phyloP scores from a whole-genome alignment of 2,888 invertebrate genomes.

The Sympetrum striolatum region DNA sequence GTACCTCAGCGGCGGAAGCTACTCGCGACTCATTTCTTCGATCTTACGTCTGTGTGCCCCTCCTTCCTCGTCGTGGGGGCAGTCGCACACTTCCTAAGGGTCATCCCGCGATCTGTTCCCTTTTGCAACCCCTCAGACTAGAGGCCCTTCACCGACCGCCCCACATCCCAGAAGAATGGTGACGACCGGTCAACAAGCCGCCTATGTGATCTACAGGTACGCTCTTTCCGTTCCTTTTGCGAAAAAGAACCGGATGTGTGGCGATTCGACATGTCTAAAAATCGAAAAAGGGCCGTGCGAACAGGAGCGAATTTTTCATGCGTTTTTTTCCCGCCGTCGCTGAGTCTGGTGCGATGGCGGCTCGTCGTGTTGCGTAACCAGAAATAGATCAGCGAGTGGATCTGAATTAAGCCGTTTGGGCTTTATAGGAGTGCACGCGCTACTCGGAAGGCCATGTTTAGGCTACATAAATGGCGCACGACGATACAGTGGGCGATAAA shows the following conservation, averaged over 20 bases:
- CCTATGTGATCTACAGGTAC: conserved; percentile 32
- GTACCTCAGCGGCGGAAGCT: not conserved
- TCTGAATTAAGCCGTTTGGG: not conserved
- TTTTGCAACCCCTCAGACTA: not conserved
- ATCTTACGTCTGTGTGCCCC: too few species aligned
- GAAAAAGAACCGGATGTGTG: conserved; percentile 4
- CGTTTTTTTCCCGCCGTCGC: not conserved
- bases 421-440: not conserved
- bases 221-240: not conserved
- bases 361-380: not conserved
- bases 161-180: conserved; percentile 36
- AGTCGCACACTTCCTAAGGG: not conserved
- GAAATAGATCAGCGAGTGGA: not conserved
- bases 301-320: conserved; percentile 13
- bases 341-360: not conserved
- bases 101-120: not conserved
- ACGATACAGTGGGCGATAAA: not conserved
- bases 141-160: conserved; percentile 21
- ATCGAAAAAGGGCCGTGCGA: conserved; percentile 14
- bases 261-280: conserved; percentile 15
- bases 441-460: not conserved
- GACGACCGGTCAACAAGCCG: conserved; percentile 25
- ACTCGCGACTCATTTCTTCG: too few species aligned
- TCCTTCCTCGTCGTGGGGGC: too few species aligned
- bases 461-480: not conserved